Evolutionary conservation across 2,113 vertebrate species (phyloP).

Genomic region (Geococcyx californianus): DNA sequence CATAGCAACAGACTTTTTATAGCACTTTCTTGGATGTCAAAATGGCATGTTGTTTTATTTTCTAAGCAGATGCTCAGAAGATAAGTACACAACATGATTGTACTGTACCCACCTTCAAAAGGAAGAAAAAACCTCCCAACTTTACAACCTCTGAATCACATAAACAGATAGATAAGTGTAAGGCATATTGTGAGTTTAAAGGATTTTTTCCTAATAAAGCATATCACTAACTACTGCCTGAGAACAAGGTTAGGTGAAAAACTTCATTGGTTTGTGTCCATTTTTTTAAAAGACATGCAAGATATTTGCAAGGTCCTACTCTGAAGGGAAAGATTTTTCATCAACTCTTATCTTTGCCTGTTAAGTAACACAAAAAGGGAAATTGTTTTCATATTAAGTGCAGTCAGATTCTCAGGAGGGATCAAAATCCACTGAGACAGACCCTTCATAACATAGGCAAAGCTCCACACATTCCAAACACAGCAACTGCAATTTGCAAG

Average conservation of each 20-base stretch:
- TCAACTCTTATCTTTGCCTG: background rate
- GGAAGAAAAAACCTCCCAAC: background rate
- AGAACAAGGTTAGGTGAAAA: background rate
- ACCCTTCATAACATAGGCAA: rapidly evolving
- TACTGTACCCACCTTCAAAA: slow-evolving; percentile 2
- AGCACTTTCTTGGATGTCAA: slow-evolving; percentile 63
- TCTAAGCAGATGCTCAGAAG: slow-evolving; percentile 58
- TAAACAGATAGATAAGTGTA: background rate
- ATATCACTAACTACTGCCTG: background rate
- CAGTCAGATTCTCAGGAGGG: background rate
- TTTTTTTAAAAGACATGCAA: background rate
- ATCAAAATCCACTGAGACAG: background rate
- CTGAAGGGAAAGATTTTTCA: background rate
- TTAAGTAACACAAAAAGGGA: background rate
- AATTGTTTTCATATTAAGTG: background rate
- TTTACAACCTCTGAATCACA: background rate
- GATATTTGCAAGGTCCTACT: background rate
- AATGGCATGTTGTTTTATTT: slow-evolving; percentile 64
- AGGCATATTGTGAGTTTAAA: background rate
- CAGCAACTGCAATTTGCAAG: background rate
- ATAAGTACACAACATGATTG: slow-evolving; percentile 42
- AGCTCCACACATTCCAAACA: background rate
- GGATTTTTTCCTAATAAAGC: background rate
- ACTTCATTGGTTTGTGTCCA: background rate
- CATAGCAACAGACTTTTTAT: slow-evolving; percentile 73